A percentile compares a stretch with the other conserved stretches of the same genome.
Evolutionary conservation across 2,888 invertebrate species (phyloP).

Genomic region (Aquatica leii): DNA sequence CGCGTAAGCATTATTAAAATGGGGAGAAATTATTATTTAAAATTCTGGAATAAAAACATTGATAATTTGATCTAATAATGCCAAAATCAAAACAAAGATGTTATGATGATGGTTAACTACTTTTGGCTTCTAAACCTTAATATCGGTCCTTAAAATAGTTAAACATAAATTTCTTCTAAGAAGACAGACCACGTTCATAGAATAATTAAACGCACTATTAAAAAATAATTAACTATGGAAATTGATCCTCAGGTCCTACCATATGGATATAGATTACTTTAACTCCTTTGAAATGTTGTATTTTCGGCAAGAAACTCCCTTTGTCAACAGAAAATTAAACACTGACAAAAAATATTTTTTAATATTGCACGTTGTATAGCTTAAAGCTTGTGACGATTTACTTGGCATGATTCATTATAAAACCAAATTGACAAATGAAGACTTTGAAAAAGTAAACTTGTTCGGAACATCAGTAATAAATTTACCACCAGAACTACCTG

Average conservation of each 20-base stretch:
- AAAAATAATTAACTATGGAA: constrained; percentile 30
- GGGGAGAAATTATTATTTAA: constrained; percentile 24
- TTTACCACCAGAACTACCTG: constrained; percentile 9
- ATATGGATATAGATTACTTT: constrained; percentile 7
- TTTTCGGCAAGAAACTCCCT: neutral
- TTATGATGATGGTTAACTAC: constrained; percentile 1
- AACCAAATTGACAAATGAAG: too few species aligned
- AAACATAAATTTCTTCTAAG: constrained; percentile 17
- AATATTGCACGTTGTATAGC: constrained; percentile 5
- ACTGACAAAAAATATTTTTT: constrained; percentile 15
- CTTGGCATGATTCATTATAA: constrained; percentile 13
- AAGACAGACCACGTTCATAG: too few species aligned
- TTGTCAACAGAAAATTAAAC: too few species aligned
- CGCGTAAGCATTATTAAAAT: constrained; percentile 42
- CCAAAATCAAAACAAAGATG: neutral
- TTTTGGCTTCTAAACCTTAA: neutral
- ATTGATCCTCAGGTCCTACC: constrained; percentile 22
- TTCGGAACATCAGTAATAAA: constrained; percentile 14
- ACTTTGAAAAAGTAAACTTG: neutral
- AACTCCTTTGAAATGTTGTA: constrained; percentile 7
- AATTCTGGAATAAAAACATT: constrained; percentile 6
- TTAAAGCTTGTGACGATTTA: too few species aligned
- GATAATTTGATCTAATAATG: constrained; percentile 35
- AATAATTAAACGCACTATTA: too few species aligned
- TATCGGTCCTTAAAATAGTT: neutral